Percentiles rank a stretch among this genome's conserved stretches.
Conservation (phyloP, 2,113 vertebrate genomes). For the Pandion haliaetus region DNA sequence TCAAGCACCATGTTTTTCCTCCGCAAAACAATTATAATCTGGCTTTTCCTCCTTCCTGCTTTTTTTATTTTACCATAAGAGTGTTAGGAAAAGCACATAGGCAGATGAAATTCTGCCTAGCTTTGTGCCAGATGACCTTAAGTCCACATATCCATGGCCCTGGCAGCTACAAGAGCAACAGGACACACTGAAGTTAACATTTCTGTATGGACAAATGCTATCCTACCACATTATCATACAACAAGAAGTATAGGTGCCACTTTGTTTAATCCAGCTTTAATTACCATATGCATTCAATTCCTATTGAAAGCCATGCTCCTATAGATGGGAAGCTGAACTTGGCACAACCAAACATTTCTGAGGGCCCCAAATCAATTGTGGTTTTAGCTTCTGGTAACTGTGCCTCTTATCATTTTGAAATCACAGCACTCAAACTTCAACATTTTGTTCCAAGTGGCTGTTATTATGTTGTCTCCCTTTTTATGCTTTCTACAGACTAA, state of each 20-base stretch:
- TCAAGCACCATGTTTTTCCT: background rate
- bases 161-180: background rate
- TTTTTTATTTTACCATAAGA: background rate
- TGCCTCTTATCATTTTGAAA: background rate
- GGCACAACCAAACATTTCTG: background rate
- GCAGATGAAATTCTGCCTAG: background rate
- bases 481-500: background rate
- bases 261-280: background rate
- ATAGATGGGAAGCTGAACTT: background rate
- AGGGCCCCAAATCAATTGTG: background rate
- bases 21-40: background rate
- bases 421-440: background rate
- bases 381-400: background rate
- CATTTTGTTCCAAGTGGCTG: background rate
- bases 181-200: background rate
- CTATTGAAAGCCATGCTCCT: background rate
- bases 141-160: accelerated
- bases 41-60: background rate
- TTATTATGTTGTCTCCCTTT: background rate
- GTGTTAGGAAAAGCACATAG: background rate
- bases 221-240: background rate
- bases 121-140: background rate
- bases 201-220: background rate
- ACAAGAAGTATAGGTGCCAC: background rate
- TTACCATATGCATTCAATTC: background rate